Evolutionary conservation across 1,140 invertebrate genomes (phyloP).

Genomic region (Diabrotica undecimpunctata): DNA sequence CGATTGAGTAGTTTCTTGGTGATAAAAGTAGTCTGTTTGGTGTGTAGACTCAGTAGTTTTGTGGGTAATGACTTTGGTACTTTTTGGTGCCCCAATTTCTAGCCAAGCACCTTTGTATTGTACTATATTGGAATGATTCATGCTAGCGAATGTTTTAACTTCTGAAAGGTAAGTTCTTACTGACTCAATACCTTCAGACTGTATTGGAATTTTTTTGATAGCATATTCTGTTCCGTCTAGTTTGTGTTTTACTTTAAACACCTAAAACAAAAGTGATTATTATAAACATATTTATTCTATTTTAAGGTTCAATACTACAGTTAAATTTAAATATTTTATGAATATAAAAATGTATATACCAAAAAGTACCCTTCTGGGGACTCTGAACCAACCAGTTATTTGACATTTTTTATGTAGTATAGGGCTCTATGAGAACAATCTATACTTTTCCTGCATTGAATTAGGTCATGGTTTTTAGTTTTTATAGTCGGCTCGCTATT

Average conservation of each 20-base stretch:
- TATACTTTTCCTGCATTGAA: too few relatives aligned
- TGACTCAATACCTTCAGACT: slow-evolving; percentile 56
- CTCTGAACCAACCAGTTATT: too few relatives aligned
- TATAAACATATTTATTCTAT: too few relatives aligned
- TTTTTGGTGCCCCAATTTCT: slow-evolving; percentile 51
- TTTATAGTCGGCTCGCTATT: too few relatives aligned
- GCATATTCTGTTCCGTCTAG: slow-evolving; percentile 76
- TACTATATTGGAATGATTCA: slow-evolving; percentile 79
- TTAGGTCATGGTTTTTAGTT: too few relatives aligned
- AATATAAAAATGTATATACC: too few relatives aligned
- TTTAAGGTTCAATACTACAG: too few relatives aligned
- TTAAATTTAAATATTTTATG: too few relatives aligned
- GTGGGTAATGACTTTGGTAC: slow-evolving; percentile 22
- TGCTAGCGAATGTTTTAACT: slow-evolving; percentile 73
- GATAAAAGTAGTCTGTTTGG: slow-evolving; percentile 25
- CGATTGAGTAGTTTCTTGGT: slow-evolving; percentile 19
- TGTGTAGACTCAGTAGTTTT: slow-evolving; percentile 4
- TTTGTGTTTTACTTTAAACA: slow-evolving; percentile 62
- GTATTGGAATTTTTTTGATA: slow-evolving; percentile 74
- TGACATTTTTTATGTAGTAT: too few relatives aligned
- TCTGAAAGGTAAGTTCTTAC: slow-evolving; percentile 65
- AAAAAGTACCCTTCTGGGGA: too few relatives aligned
- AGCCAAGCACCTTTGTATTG: slow-evolving; percentile 82
- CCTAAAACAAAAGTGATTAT: slow-evolving; percentile 20
- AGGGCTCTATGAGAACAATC: too few relatives aligned